Evolutionary conservation across 2,888 invertebrate genomes (phyloP), one percentile per base, ranked within the genome.

Genomic region (Cancer borealis): DNA sequence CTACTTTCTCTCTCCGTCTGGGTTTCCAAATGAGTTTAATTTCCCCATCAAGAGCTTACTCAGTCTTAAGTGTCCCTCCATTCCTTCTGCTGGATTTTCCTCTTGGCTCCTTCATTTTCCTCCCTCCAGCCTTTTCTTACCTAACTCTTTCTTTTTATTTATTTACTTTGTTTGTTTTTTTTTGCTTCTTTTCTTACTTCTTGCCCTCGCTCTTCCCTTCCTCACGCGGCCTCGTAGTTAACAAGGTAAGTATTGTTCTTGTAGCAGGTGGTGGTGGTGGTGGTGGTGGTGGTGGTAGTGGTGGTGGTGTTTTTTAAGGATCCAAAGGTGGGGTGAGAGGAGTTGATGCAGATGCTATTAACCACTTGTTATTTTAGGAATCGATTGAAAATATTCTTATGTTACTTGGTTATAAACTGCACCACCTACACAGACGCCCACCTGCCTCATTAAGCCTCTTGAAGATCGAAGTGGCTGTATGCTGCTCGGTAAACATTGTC

Each of bases 241-340:
- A 79, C 30, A 1, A 10, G 14, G 79, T 30, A 30, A 79, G 79
- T 30, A 30, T 30, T 30, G 30, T n/a, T 66, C 3, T 21, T 66
- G 8, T 8, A n/a, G n/a, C n/a, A n/a, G 79, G 12, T 79, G 30
- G 79, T 79, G 30, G 26, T 79, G 79, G 79, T 30, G 30, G 30
- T 79, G 79, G 30, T 66, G n/a, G 79, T 79, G 30, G 79, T 79
- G 79, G n/a, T 79, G 26, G 39, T 84, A 39, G 39, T 84, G 84
- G 30, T 39, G 39, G 10, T 39, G 39, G 39, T 84, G 14, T 12
- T 3, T 17, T 30, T 84, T 14, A n/a, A 39, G 84, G 84, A 1
- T 14, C 39, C 6, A 39, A n/a, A n/a, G 39, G 30, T 39, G 84
- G 30, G 84, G 84, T 84, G 39, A 84, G 39, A 39, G 39, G 30